A percentile compares a stretch with the other conserved stretches of the same genome.
These are phyloP conservation scores for Macaria notata DNA, from an alignment of 2,888 invertebrate genomes.

Conservation along the genomic window DNA sequence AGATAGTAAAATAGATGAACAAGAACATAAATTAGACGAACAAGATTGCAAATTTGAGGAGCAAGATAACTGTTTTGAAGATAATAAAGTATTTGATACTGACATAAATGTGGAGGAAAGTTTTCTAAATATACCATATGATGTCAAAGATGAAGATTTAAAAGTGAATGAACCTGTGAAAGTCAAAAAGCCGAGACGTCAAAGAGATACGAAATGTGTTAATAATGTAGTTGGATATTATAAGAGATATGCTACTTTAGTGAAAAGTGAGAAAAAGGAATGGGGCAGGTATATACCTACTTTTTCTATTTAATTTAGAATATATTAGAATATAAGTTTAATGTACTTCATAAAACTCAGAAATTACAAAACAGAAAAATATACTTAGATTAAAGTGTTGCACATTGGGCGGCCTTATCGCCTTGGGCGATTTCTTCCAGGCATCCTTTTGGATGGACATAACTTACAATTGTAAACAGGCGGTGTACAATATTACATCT, in stretches of 20 bases:
- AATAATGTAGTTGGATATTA: conserved; percentile 27
- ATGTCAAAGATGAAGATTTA: conserved; percentile 9
- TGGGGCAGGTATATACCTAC: conserved; percentile 20
- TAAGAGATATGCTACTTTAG: conserved; percentile 15
- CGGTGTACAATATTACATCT: too few species aligned
- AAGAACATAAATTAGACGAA: not conserved
- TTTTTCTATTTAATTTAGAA: too few species aligned
- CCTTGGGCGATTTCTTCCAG: too few species aligned
- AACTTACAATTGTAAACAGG: too few species aligned
- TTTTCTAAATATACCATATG: not conserved
- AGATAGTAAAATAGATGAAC: not conserved
- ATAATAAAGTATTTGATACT: not conserved
- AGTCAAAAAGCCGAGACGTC: conserved; percentile 11
- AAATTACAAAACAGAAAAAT: too few species aligned
- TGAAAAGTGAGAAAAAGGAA: conserved; percentile 23
- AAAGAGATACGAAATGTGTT: conserved; percentile 21
- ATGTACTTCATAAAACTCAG: too few species aligned
- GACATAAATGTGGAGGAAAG: conserved; percentile 4
- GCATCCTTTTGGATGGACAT: too few species aligned
- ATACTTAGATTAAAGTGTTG: too few species aligned
- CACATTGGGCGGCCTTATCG: too few species aligned
- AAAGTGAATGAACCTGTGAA: conserved; percentile 1
- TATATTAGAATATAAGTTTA: too few species aligned
- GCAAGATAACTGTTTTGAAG: not conserved
- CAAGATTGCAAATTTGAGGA: conserved; percentile 1